Evolutionary conservation across 2,888 invertebrate species (phyloP).

Genomic region (Pandemis heparana): DNA sequence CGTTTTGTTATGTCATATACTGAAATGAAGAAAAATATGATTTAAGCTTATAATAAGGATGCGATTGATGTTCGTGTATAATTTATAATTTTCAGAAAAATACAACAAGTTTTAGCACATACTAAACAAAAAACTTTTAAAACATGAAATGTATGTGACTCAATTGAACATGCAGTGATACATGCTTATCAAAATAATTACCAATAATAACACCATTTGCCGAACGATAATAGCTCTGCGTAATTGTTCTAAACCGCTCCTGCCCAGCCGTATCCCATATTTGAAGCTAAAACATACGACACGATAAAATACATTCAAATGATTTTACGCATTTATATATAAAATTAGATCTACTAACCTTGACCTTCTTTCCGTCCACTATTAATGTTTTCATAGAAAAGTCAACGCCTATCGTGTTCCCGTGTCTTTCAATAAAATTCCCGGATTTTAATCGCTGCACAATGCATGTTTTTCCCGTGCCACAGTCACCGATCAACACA

Average conservation of each 20-base stretch:
- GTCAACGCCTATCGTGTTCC: slow-evolving; percentile 98
- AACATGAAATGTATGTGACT: slow-evolving; percentile 6
- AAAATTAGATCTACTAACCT: slow-evolving; percentile 86
- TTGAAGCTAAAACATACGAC: slow-evolving; percentile 88
- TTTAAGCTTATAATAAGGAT: too few relatives aligned
- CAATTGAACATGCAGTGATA: background rate
- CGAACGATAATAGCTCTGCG: slow-evolving; percentile 98
- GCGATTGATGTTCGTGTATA: too few relatives aligned
- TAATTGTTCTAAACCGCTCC: slow-evolving; percentile 98
- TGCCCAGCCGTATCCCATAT: slow-evolving; percentile 99
- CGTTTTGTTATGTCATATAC: slow-evolving; percentile 98
- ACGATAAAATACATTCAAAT: slow-evolving; percentile 41
- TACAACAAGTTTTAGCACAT: too few relatives aligned
- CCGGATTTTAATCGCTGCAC: slow-evolving; percentile 98
- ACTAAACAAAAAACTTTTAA: background rate
- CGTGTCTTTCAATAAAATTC: slow-evolving; percentile 97
- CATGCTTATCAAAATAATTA: slow-evolving; percentile 60
- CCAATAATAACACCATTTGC: slow-evolving; percentile 98
- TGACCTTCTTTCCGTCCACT: slow-evolving; percentile 97
- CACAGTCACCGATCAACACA: slow-evolving; percentile 96
- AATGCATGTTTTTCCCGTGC: slow-evolving; percentile 97
- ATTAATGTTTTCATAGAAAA: slow-evolving; percentile 99
- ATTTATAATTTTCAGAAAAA: background rate
- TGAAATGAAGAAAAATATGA: slow-evolving; percentile 64
- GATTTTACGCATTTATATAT: slow-evolving; percentile 48